phyloP scores from a whole-genome alignment of 1,140 invertebrate genomes.

The Orius insidiosus region DNA sequence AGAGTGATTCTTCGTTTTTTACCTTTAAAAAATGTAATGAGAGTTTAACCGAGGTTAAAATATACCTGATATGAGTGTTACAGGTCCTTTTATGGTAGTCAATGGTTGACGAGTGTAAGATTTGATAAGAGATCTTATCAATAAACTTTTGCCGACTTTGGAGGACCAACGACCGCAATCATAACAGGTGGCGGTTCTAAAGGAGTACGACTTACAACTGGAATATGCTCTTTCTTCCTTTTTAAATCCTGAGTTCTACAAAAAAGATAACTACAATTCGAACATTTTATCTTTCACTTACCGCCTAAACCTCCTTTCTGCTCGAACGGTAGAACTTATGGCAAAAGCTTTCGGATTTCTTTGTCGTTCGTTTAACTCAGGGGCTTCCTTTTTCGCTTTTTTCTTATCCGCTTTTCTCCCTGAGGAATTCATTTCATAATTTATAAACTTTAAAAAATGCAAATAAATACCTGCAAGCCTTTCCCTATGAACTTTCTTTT shows the following conservation, averaged over 20 bases:
- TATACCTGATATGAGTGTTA: conserved; percentile 20
- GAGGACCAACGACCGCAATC: conserved; percentile 90
- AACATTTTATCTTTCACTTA: conserved; percentile 19
- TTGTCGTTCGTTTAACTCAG: conserved; percentile 47
- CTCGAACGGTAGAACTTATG: conserved; percentile 76
- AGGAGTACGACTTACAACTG: conserved; percentile 80
- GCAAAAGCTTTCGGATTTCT: conserved; percentile 95
- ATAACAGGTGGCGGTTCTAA: conserved; percentile 82
- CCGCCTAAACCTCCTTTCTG: conserved; percentile 71
- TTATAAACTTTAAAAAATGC: too few relatives aligned
- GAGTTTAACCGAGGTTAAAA: too few relatives aligned
- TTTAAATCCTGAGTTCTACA: conserved; percentile 77
- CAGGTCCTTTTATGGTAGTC: conserved; percentile 72
- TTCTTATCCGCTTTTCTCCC: conserved; percentile 86
- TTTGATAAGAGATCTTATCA: conserved; percentile 84
- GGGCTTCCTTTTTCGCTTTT: conserved; percentile 53
- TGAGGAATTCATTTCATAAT: too few relatives aligned
- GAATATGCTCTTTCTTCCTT: conserved; percentile 88
- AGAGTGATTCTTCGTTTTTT: conserved; percentile 88
- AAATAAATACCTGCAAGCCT: too few relatives aligned
- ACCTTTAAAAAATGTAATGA: conserved; percentile 76
- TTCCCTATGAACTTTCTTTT: too few relatives aligned
- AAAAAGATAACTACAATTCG: conserved; percentile 6
- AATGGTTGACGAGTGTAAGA: conserved; percentile 80
- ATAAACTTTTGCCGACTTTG: conserved; percentile 90